Conservation (phyloP, 2,888 invertebrate genomes). For the Parnassius apollo region DNA sequence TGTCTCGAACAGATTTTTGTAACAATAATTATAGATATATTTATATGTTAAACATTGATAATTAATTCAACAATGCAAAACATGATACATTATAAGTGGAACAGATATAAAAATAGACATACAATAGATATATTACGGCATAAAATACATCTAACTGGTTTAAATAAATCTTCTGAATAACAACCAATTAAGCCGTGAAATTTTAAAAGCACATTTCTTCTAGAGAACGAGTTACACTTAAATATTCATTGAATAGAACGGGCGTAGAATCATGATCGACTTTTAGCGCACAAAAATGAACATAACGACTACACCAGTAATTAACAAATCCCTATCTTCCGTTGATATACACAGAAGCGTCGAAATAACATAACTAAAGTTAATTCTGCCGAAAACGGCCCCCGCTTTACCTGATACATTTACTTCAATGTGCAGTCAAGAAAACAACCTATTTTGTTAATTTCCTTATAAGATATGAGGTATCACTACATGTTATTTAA, state of each 20-base stretch:
- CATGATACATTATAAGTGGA: slow-evolving; percentile 33
- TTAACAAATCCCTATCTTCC: background rate
- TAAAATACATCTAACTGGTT: slow-evolving; percentile 27
- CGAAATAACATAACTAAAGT: background rate
- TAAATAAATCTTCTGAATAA: slow-evolving; percentile 12
- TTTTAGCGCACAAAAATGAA: background rate
- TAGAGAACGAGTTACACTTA: background rate
- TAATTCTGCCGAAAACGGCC: slow-evolving; percentile 4
- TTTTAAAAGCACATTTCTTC: slow-evolving; percentile 24
- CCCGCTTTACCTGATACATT: background rate
- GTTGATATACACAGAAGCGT: background rate
- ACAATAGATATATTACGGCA: background rate
- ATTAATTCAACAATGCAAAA: slow-evolving; percentile 3
- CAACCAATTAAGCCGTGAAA: slow-evolving; percentile 26
- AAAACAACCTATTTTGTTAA: background rate
- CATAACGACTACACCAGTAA: background rate
- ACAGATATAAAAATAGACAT: slow-evolving; percentile 41
- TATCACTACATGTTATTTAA: background rate
- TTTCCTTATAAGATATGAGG: background rate
- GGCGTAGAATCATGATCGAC: background rate
- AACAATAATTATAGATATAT: slow-evolving; percentile 28
- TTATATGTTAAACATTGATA: slow-evolving; percentile 3
- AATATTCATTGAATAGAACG: background rate
- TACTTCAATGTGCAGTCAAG: background rate
- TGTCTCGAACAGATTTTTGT: slow-evolving; percentile 33